These are phyloP conservation scores for Puffinus mauretanicus DNA, from an alignment of 2,113 vertebrate species.

Conservation along the genomic window DNA sequence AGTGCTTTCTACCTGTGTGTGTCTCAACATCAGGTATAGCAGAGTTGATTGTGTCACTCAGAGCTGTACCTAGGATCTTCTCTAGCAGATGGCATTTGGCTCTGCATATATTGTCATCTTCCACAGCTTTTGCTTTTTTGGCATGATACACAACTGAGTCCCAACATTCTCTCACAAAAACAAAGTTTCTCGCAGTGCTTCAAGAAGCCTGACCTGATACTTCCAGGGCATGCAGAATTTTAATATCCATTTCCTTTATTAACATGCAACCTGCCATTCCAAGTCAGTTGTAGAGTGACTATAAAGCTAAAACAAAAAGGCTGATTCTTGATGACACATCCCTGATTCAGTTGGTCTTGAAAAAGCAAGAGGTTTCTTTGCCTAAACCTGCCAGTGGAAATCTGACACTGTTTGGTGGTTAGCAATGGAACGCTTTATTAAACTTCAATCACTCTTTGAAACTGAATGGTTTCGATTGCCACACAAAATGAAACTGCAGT, in stretches of 20 bases:
- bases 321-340: slow-evolving; percentile 56
- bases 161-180: not conserved
- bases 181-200: not conserved
- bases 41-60: not conserved
- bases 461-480: slow-evolving; percentile 78
- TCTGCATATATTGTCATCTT: not conserved
- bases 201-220: not conserved
- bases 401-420: slow-evolving; percentile 69
- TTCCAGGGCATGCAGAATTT: not conserved
- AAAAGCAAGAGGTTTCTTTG: slow-evolving; percentile 62
- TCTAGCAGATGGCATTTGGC: not conserved
- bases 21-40: not conserved
- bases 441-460: slow-evolving; percentile 65
- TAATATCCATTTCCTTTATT: not conserved
- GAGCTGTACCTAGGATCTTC: not conserved
- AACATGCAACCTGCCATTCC: not conserved
- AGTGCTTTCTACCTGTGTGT: not conserved
- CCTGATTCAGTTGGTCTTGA: slow-evolving; percentile 64
- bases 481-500: slow-evolving; percentile 69
- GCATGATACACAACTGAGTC: not conserved
- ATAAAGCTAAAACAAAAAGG: slow-evolving; percentile 34
- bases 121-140: not conserved
- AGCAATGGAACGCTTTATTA: slow-evolving; percentile 69
- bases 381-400: slow-evolving; percentile 72
- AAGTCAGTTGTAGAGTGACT: not conserved